Evolutionary conservation across 1,140 invertebrate species (phyloP), one percentile per base, ranked within the genome.

Genomic region (Drosophila obscura): DNA sequence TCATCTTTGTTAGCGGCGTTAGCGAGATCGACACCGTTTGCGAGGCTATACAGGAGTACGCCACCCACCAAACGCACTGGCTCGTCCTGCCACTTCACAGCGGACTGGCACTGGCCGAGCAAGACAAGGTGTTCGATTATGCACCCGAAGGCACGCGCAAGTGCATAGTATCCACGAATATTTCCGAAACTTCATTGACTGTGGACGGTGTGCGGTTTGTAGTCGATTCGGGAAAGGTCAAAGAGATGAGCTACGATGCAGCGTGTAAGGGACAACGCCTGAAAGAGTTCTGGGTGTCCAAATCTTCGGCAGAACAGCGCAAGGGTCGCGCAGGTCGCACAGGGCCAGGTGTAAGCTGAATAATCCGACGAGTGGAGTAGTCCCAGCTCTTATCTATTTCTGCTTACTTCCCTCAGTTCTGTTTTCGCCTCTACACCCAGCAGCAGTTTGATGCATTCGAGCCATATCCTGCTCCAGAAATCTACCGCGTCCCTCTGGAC

Each of bases 201-300:
- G 99, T 99, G 64, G 99, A 99, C 93, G 99, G 98, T 4, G 97
- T 99, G 66, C 93, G 98, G 89, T 99, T 99, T 93, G 98, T 99
- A 2, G 95, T 98, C 5, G 99, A 99, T 93, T 99, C 98, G 11
- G 97, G 97, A 24, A 98, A 98, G 94, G 97, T 99, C 0, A 99
- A 99, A 93, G 96, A 99, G 93, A 99, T 99, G 97, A 97, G 95
- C 91, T 99, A 97, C 92, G 97, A 99, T 92, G 94, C 96, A 0
- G 94, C 94, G 3, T 97, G 95, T 73, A 98, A 96, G 93, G 97
- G 97, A 94, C 97, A 97, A 91, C 93, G 94, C 56, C 93, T 98
- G 0, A 97, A 98, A 91, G 97, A 98, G 93, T 98, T 98, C 92
- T 98, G 97, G 97, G 98, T 99, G 64, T 99, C 98, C 49, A 96